Percentiles rank a stretch among this genome's conserved stretches.
phyloP scores from a whole-genome alignment of 2,797 vertebrate genomes.

The Thunnus albacares region DNA sequence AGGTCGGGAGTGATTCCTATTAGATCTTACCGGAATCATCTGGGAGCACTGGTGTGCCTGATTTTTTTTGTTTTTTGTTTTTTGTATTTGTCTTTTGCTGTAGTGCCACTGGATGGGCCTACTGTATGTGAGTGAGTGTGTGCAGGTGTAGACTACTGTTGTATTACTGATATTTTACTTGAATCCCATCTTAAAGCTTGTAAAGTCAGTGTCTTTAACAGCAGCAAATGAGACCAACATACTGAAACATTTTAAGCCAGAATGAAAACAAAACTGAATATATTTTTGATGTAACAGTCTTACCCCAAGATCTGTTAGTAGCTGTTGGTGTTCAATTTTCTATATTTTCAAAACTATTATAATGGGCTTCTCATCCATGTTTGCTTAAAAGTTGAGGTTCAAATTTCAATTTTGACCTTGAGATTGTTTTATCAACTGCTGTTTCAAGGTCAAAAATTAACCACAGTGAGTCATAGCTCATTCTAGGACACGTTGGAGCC shows the following conservation, averaged over 20 bases:
- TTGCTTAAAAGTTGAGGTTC: not conserved
- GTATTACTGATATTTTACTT: not conserved
- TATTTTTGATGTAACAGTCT: not conserved
- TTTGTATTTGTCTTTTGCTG: not conserved
- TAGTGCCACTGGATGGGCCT: constrained; percentile 4
- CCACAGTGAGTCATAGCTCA: not conserved
- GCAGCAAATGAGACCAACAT: not conserved
- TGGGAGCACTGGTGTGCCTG: constrained; percentile 25
- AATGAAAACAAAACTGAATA: not conserved
- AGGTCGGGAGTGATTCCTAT: constrained; percentile 53
- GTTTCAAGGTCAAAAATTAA: not conserved
- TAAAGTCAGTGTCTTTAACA: not conserved
- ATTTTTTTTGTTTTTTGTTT: not conserved
- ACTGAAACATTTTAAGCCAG: not conserved
- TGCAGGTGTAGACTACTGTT: not conserved
- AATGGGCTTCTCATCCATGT: not conserved
- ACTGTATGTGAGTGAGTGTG: not conserved
- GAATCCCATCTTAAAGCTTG: not conserved
- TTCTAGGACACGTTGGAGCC: not conserved
- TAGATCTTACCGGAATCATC: constrained; percentile 50
- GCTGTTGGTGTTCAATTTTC: not conserved
- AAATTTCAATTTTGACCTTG: not conserved
- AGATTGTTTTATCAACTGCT: not conserved
- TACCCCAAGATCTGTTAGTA: not conserved
- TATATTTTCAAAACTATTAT: not conserved